Base-by-base conservation (phyloP, 1,140 invertebrate genomes). In the Aphaenogaster rudis region DNA sequence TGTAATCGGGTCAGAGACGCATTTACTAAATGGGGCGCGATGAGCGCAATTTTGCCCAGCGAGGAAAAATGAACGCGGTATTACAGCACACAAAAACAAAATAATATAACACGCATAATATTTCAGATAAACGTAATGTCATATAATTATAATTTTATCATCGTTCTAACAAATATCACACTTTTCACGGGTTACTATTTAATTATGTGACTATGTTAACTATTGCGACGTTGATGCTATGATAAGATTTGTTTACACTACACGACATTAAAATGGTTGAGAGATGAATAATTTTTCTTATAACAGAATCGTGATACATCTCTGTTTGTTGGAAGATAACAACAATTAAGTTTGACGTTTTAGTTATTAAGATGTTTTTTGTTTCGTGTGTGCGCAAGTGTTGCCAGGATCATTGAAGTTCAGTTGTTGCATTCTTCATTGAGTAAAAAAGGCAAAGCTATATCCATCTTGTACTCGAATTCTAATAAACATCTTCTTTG, bases 1-100 rank as follows among this genome's bases (percentile, higher is more conserved):
- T 50, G 80, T 74, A 84, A 84, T 76, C 80, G 69, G 54, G 69
- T 84, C 79, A 71, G 50, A 81, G 66, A 57, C 39, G 80, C 42
- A 50, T 76, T 76, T 84, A 61, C 54, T 28, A 84, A 84, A 84
- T 84, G 69, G 59, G 50, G 45, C 66, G 66, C 21, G 66, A 81
- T 57, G 79, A 84, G 66, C 69, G 54, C 67, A 84, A 84, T 84
- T 84, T 84, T 76, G 42, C 33, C 9, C 50, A 15, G 69, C 69
- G 57, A 76, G 57, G 69, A 84, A 84, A 84, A 84, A 84, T 48
- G 28, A 61, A 61, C 42, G 69, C 69, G 13, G 11, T 84, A 76
- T 76, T 50, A 61, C 28, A n/a, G 8, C 33, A n/a, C 45, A 36
- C 42, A 84, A 74, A 84, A 84, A 69, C 80, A 15, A 84, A 61